Evolutionary conservation across 2,888 invertebrate genomes (phyloP), one percentile per base, ranked within the genome.

Genomic region (Dryobota labecula): DNA sequence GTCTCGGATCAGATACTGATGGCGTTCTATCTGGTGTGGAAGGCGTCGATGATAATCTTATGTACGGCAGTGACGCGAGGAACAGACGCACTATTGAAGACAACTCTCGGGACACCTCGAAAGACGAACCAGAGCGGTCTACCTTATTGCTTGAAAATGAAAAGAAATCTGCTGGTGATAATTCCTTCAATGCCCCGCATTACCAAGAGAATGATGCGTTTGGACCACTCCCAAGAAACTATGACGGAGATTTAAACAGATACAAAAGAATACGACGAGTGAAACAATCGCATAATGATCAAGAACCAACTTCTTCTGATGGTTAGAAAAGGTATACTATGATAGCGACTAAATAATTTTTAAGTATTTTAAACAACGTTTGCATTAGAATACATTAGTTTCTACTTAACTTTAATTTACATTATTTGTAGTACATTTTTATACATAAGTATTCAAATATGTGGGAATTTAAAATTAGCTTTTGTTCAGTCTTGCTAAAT

Each of bases 201-300:
- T 93, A 92, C 76, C 91, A 93, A 78, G 93, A 92, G 67, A 92
- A 89, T 73, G 95, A 93, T 67, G 90, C 92, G 0, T 93, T 94
- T 83, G 94, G 94, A 3, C 88, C 92, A 13, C 84, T 93, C 3
- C 91, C 92, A 2, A 87, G 87, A 49, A 92, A 86, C 77, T 92
- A 91, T 51, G 93, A 94, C 64, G 92, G 90, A 49, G 94, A 94
- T 75, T 84, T 92, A 64, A 88, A 89, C 51, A 88, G 95, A 70
- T 94, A 90, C 78, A 95, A 95, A 89, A 91, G 95, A 90, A 92
- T 95, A 89, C 90, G 94, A 73, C 90, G 91, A 47, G 89, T 94
- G 33, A 93, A 93, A 82, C 89, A 90, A 75, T 83, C 88, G 13
- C 84, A 80, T 30, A 65, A 80, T 51, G 76, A 84, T 57, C 82